Evolutionary conservation across 2,797 vertebrate genomes (phyloP).

Genomic region (Clarias pachynema): DNA sequence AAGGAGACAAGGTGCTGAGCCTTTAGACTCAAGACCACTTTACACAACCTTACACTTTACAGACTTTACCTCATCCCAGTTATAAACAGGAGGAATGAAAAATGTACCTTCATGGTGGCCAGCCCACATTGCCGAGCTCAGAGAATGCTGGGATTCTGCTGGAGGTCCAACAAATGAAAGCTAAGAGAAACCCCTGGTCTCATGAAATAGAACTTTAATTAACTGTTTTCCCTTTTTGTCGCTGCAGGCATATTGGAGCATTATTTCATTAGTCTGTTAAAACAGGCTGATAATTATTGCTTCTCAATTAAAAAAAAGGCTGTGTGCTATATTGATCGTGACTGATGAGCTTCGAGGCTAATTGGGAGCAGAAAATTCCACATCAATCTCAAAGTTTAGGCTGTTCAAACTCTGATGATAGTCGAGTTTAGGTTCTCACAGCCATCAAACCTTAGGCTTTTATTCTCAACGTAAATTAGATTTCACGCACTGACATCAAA

Average conservation of each 20-base stretch:
- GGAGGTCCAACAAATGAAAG: slow-evolving; percentile 64
- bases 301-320: slow-evolving; percentile 71
- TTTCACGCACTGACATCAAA: slow-evolving; percentile 9
- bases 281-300: slow-evolving; percentile 80
- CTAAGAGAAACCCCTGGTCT: slow-evolving; percentile 66
- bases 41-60: too few relatives aligned
- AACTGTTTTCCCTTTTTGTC: slow-evolving; percentile 57
- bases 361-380: slow-evolving; percentile 74
- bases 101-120: not conserved
- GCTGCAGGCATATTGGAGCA: slow-evolving; percentile 74
- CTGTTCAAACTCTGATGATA: slow-evolving; percentile 43
- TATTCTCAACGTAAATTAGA: not conserved
- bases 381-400: slow-evolving; percentile 30
- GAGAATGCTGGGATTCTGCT: slow-evolving; percentile 50
- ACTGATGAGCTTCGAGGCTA: slow-evolving; percentile 80
- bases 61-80: not conserved
- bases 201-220: slow-evolving; percentile 77
- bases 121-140: not conserved
- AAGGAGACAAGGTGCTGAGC: not conserved
- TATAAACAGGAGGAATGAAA: not conserved
- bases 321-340: slow-evolving; percentile 75
- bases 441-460: not conserved
- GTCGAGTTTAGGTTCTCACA: slow-evolving; percentile 30
- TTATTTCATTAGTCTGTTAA: slow-evolving; percentile 79
- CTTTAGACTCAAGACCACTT: too few relatives aligned